Evolutionary conservation across 2,113 vertebrate species (phyloP), one percentile per base, ranked within the genome.

Genomic region (Psittacula cyanocephala): DNA sequence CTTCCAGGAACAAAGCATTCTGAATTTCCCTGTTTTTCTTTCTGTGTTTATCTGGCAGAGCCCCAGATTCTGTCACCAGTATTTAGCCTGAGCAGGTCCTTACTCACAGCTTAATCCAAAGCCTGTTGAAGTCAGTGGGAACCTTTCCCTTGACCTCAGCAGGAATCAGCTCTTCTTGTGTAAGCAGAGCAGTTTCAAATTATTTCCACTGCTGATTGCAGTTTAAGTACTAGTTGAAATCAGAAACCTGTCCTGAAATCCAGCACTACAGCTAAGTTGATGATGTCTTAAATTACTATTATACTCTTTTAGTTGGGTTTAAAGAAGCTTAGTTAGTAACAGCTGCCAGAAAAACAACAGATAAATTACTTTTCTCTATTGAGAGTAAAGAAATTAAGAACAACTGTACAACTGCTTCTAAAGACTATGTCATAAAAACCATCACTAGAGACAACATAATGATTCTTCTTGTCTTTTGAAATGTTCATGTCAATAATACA

Each of bases 311-410:
- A 90, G 18, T 11, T 94, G 43, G 47, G 17, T 43, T 93, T 94
- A 88, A 82, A 91, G 81, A 89, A 93, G 79, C 81, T 83, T 91
- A 97, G 97, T 77, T 86, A 94, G 86, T 92, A 94, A 93, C 63
- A 96, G 88, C 77, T 96, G 92, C 91, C 92, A 97, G 78, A 85
- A 88, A 91, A 94, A 95, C 55, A 96, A 87, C 72, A 96, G 77
- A 95, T 53, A 83, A 81, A 91, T 81, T 10, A 87, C 43, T 95
- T 89, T 88, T 93, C 95, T 95, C 75, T 63, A 86, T 41, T 67
- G 97, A 96, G 88, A 95, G 63, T 90, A 95, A 96, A 96, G 86
- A 95, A 94, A 95, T 93, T 81, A 95, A 68, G 55, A 91, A 81
- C 50, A 89, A 71, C 15, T 11, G 47, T 92, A 70, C 63, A 91